phyloP scores from a whole-genome alignment of 2,888 invertebrate genomes.

The Polydrusus cervinus region DNA sequence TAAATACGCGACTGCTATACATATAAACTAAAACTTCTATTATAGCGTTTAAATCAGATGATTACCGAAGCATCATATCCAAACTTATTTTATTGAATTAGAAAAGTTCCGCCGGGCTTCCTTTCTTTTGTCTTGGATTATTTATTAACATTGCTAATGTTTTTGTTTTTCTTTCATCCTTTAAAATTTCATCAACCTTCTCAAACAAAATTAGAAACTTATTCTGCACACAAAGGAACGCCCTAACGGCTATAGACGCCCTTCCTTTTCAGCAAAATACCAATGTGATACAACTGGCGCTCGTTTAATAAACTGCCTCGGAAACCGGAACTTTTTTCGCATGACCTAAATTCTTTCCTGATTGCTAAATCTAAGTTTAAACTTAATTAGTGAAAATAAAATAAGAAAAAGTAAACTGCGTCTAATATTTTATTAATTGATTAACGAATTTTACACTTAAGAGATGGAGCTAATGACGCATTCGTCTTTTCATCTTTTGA shows the following conservation, averaged over 20 bases:
- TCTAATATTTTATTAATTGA: too few species aligned
- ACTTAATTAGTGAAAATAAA: neutral
- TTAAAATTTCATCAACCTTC: conserved; percentile 7
- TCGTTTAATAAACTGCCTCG: conserved; percentile 8
- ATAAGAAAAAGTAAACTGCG: too few species aligned
- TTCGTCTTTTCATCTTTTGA: too few species aligned
- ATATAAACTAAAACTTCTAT: too few species aligned
- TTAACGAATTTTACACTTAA: too few species aligned
- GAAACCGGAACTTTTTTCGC: conserved; percentile 6
- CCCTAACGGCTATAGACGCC: conserved; percentile 5
- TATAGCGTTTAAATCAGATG: too few species aligned
- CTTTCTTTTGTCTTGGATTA: neutral
- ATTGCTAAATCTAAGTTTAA: conserved; percentile 4
- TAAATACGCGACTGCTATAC: too few species aligned
- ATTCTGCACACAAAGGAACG: conserved; percentile 1
- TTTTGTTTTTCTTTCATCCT: conserved; percentile 7
- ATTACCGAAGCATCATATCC: neutral
- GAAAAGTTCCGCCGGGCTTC: neutral
- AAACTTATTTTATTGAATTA: neutral
- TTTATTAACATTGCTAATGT: neutral
- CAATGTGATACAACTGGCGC: conserved; percentile 2
- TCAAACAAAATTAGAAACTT: conserved; percentile 18
- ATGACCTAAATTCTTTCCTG: neutral
- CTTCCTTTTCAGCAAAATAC: conserved; percentile 17
- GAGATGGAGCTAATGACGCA: too few species aligned